Evolutionary conservation across 2,113 vertebrate genomes (phyloP), one percentile per base, ranked within the genome.

Genomic region (Grantiella picta): DNA sequence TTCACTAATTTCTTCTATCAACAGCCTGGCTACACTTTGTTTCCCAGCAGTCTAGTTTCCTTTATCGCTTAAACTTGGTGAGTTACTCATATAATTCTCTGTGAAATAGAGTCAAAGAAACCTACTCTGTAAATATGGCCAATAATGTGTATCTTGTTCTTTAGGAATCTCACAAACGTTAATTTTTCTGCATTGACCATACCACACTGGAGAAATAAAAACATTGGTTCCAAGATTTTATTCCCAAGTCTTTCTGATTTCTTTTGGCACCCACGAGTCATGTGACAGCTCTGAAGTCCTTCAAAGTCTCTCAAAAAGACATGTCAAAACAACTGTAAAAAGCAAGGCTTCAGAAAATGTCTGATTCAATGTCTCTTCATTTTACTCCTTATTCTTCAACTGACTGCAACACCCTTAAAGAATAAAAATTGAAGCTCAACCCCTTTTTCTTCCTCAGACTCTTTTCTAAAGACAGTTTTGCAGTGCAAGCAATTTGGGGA

Each of bases 221-320:
- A 66, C 60, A 61, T 69, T 84, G 71, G 45, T 72, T 89, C 79
- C 70, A 60, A 76, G 45, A 73, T 86, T 91, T 90, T 84, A 57
- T 86, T 89, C 79, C 86, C 80, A 82, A 85, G 70, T 70, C 77
- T 86, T 94, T 72, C 72, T 86, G 69, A 91, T 78, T 29, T 70
- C 66, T 93, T 92, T 73, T 81, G 53, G 47, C 53, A 52, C 36
- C 40, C 61, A 90, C 69, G 94, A 95, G 94, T 96, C 89, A 73
- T 0, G 13, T 66, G 79, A 91, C 92, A 92, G 47, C 71, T 92
- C 54, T 40, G 44, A 82, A 89, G 50, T 64, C 77, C 40, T 73
- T 89, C 88, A 45, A 59, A 92, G 47, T 86, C 68, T 89, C 85
- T 86, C 86, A 82, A 92, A 57, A 70, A 68, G 80, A 90, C 36